Evolutionary conservation across 2,888 invertebrate species (phyloP), one percentile per base, ranked within the genome.

Genomic region (Temnothorax unifasciatus): DNA sequence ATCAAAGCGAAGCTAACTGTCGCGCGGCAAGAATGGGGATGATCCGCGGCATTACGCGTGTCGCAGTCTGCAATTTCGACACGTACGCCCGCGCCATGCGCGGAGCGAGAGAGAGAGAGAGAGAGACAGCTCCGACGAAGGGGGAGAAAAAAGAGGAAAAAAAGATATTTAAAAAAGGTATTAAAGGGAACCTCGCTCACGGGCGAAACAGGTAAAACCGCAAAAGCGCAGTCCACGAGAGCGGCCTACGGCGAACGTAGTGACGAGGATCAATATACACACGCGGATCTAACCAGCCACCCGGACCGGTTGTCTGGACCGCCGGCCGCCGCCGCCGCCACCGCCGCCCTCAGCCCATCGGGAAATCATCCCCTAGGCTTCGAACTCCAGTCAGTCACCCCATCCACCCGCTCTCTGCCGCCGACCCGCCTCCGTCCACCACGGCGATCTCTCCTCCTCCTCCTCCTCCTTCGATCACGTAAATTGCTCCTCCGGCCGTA

Each of bases 331-430:
- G n/a, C 34, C 64, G 6, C 34, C 34, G 68, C 75, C 76, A 68
- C 85, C 84, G 79, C 84, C 81, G n/a, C 34, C 64, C 86, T 29
- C 61, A 86, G 71, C 90, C 93, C 92, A 87, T 86, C 91, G 93
- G 93, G 93, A 93, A 94, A 94, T 93, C 93, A 93, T 92, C 92
- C 93, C 93, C 90, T 89, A 93, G 93, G 93, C 92, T 89, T 91
- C 85, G 73, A 86, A 91, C 89, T 90, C 86, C 81, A 88, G 77
- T 86, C 88, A 85, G 84, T 86, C 87, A 74, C 86, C 86, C 90
- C 85, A n/a, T 79, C 75, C 73, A 59, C 44, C 29, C 79, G 29
- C 21, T 71, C 25, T 69, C 41, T 25, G 13, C 9, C 66, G 52
- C 41, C 59, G 25, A 9, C 50, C 13, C 69, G 13, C 41, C 68